These are phyloP conservation scores for Labrus mixtus DNA, from an alignment of 2,113 vertebrate species.

Conservation along the genomic window DNA sequence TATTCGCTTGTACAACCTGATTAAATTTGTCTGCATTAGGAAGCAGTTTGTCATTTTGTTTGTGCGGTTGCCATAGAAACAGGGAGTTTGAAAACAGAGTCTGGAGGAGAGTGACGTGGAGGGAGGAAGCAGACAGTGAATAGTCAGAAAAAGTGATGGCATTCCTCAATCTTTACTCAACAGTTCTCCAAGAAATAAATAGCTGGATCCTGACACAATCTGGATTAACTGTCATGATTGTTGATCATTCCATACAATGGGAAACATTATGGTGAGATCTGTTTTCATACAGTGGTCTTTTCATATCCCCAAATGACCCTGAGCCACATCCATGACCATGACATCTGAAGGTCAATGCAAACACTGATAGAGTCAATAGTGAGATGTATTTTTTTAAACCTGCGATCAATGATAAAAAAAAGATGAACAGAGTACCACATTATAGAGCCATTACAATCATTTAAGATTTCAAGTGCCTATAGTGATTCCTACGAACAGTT, in stretches of 20 bases:
- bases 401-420: not conserved
- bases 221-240: not conserved
- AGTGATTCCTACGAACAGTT: too few species aligned
- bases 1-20: not conserved
- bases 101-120: not conserved
- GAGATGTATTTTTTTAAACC: not conserved
- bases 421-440: too few species aligned
- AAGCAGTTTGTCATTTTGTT: slow-evolving; percentile 38
- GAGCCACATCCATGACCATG: not conserved
- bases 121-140: slow-evolving; percentile 24
- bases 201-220: not conserved
- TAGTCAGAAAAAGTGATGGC: slow-evolving; percentile 9
- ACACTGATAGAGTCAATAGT: not conserved
- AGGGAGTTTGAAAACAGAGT: slow-evolving; percentile 53
- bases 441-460: too few species aligned
- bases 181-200: slow-evolving; percentile 8
- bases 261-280: not conserved
- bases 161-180: not conserved
- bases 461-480: too few species aligned
- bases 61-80: slow-evolving; percentile 42
- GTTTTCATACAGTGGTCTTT: not conserved
- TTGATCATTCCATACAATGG: not conserved
- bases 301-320: not conserved
- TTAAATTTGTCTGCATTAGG: slow-evolving; percentile 3
- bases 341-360: not conserved